These are phyloP conservation scores for Prinia subflava DNA, from an alignment of 2,113 vertebrate species.

Conservation along the genomic window DNA sequence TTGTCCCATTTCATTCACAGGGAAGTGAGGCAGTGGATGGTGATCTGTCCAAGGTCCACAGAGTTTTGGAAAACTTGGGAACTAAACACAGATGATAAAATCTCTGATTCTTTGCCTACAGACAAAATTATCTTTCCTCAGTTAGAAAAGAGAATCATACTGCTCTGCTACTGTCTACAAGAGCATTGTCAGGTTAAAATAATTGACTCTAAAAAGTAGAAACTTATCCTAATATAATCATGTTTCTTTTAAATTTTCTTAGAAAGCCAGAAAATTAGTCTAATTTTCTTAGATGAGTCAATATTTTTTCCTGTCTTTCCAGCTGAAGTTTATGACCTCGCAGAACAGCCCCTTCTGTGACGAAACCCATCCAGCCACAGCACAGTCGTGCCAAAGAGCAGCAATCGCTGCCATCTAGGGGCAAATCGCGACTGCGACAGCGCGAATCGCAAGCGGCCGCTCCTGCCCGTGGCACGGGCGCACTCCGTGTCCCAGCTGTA, in stretches of 20 bases:
- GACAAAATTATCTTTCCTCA: background rate
- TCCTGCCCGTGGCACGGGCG: background rate
- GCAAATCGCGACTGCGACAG: background rate
- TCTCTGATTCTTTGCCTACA: background rate
- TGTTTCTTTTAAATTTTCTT: background rate
- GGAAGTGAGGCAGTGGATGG: background rate
- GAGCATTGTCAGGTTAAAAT: background rate
- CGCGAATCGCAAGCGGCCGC: rapidly evolving
- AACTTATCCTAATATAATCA: background rate
- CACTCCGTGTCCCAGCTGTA: background rate
- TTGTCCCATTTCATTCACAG: background rate
- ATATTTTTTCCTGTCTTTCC: background rate
- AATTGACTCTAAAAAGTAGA: background rate
- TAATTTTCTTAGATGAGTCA: background rate
- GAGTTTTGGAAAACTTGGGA: background rate
- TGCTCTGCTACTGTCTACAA: background rate
- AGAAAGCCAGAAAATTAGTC: background rate
- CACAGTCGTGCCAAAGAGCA: background rate
- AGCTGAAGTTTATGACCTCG: background rate
- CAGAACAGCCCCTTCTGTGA: background rate
- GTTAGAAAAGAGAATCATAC: background rate
- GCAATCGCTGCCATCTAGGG: background rate
- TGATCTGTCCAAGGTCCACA: background rate
- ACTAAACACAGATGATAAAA: background rate
- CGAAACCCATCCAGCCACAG: rapidly evolving